Base-by-base conservation (phyloP, 2,797 vertebrate genomes). In the Hippoglossus hippoglossus region DNA sequence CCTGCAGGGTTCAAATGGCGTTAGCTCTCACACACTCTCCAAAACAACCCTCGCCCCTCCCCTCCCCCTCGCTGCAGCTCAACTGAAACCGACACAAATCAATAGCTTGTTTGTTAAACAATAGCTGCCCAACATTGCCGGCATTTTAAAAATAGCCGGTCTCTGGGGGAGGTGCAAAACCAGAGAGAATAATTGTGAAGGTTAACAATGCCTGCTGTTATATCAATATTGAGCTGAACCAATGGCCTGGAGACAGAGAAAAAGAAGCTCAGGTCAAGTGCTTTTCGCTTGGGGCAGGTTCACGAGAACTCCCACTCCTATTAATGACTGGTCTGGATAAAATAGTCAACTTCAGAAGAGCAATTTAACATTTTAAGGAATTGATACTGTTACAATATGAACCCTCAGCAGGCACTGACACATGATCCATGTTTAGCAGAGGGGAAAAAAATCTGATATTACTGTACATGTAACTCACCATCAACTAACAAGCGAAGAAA, bases 31-130 rank as follows among this genome's bases (percentile, higher is more conserved):
- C 13, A 61, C 15, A 26, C 18, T 19, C n/a, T 41, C 18, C 16
- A 52, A 73, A 63, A 46, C 18, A 68, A 60, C 63, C 11, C 67
- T 12, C 13, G 19, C 36, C n/a, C 34, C 28, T 24, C 36, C 12
- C 10, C 1, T 28, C 39, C 36, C 11, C 10, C 1, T 28, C 39
- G 46, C n/a, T 58, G 63, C 22, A 46, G 47, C 26, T 16, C 34
- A 46, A 79, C 54, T 34, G 22, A 76, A 71, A 74, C 79, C 22
- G 36, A 85, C 84, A 80, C 81, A 86, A 84, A 91, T 91, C 91
- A 89, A 90, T 92, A 91, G 77, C 63, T 79, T 82, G 88, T 90
- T 92, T 76, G 83, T 65, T 77, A 79, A 89, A 91, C 88, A 92
- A 92, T 86, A 82, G 84, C 64, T 67, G 73, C 47, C 71, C 69